phyloP scores from a whole-genome alignment of 1,140 invertebrate genomes.

The Sitodiplosis mosellana region DNA sequence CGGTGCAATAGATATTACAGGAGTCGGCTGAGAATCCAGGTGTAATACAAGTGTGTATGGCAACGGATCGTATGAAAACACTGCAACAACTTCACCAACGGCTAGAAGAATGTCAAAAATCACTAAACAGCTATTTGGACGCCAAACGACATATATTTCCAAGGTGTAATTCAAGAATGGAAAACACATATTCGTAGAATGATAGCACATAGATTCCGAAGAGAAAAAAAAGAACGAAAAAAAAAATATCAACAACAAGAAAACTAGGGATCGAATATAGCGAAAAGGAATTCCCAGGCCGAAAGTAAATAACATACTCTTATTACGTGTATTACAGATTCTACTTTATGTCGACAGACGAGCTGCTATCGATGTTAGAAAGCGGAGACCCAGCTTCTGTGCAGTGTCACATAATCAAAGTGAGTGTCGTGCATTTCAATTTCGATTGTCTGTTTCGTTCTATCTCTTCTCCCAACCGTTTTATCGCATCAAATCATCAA shows the following conservation, averaged over 20 bases:
- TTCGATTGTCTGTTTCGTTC: constrained; percentile 2
- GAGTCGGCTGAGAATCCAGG: constrained; percentile 57
- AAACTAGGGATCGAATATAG: too few relatives aligned
- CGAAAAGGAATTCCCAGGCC: too few relatives aligned
- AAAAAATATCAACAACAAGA: too few relatives aligned
- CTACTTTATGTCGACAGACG: constrained; percentile 86
- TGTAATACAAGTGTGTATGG: constrained; percentile 57
- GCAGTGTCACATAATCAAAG: constrained; percentile 84
- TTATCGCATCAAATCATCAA: background rate
- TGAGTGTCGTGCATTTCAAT: constrained; percentile 15
- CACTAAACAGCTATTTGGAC: constrained; percentile 74
- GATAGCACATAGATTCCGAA: too few relatives aligned
- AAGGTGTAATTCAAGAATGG: constrained; percentile 3
- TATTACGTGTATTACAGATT: constrained; percentile 33
- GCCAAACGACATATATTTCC: constrained; percentile 72
- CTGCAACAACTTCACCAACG: constrained; percentile 51
- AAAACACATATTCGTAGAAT: too few relatives aligned
- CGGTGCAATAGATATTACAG: constrained; percentile 51
- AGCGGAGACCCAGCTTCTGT: constrained; percentile 59
- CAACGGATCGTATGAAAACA: constrained; percentile 49
- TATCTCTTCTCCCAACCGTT: background rate
- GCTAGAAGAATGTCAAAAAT: constrained; percentile 78
- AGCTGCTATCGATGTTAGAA: constrained; percentile 74
- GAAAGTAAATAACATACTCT: too few relatives aligned
- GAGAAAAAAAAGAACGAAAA: too few relatives aligned